phyloP scores from a whole-genome alignment of 2,113 vertebrate species.

The Penelope pileata region DNA sequence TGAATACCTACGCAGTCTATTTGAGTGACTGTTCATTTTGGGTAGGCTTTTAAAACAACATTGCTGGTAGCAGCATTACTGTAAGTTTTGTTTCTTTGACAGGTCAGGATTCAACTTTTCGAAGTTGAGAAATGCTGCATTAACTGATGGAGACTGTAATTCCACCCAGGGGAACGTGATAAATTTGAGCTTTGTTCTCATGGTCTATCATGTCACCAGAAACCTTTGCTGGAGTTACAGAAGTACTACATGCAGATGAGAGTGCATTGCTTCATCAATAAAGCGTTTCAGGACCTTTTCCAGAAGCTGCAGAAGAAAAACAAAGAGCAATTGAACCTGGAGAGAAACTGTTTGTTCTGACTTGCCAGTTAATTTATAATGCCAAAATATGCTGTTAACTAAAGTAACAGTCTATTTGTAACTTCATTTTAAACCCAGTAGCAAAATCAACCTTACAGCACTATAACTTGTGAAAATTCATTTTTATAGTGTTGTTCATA shows the following conservation, averaged over 20 bases:
- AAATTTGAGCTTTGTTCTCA: slow-evolving; percentile 16
- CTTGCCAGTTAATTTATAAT: slow-evolving; percentile 1
- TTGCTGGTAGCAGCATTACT: background rate
- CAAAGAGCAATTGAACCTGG: background rate
- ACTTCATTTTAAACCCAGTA: background rate
- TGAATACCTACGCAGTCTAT: background rate
- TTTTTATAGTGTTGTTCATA: background rate
- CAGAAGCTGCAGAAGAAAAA: slow-evolving; percentile 10
- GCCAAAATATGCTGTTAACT: background rate
- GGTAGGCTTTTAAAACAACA: background rate
- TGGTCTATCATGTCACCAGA: slow-evolving; percentile 17
- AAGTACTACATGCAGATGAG: background rate
- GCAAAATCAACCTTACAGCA: background rate
- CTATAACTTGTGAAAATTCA: background rate
- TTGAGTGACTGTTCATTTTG: background rate
- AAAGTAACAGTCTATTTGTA: background rate
- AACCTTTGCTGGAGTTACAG: slow-evolving; percentile 11
- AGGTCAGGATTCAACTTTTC: slow-evolving; percentile 22
- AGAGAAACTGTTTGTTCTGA: background rate
- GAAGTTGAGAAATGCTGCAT: background rate
- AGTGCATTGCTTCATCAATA: background rate
- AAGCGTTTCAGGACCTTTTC: slow-evolving; percentile 13
- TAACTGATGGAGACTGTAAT: slow-evolving; percentile 62
- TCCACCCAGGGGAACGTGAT: background rate
- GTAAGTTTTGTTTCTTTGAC: background rate